Conservation (phyloP, 1,140 invertebrate species). For the Ostrea denselamellosa region DNA sequence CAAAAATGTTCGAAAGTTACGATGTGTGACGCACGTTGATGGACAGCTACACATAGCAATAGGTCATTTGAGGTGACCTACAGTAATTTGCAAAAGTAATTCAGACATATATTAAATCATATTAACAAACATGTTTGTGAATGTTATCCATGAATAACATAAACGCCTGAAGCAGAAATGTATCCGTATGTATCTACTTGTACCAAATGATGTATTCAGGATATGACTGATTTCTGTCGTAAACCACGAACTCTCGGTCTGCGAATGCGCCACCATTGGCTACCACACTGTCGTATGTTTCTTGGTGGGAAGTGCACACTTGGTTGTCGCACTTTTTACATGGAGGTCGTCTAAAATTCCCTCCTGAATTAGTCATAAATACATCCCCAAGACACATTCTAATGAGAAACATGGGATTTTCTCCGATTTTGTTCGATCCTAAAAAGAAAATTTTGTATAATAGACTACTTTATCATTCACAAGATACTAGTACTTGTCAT, state of each 20-base stretch:
- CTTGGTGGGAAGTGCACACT: slow-evolving; percentile 34
- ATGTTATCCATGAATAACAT: too few relatives aligned
- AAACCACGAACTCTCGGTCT: slow-evolving; percentile 49
- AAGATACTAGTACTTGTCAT: not conserved
- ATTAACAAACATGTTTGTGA: too few relatives aligned
- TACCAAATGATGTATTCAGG: slow-evolving; percentile 52
- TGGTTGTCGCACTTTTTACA: slow-evolving; percentile 21
- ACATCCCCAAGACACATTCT: slow-evolving; percentile 54
- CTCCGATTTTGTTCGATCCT: slow-evolving; percentile 3
- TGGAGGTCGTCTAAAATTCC: slow-evolving; percentile 40
- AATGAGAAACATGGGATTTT: slow-evolving; percentile 53
- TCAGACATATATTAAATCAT: too few relatives aligned
- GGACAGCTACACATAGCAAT: too few relatives aligned
- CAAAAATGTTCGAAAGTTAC: too few relatives aligned
- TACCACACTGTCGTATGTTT: slow-evolving; percentile 45
- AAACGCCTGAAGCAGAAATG: too few relatives aligned
- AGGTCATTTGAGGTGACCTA: too few relatives aligned
- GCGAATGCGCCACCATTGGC: slow-evolving; percentile 35
- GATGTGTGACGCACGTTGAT: too few relatives aligned
- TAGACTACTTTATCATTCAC: not conserved
- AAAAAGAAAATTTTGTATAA: not conserved
- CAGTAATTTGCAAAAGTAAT: too few relatives aligned
- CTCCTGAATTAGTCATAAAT: slow-evolving; percentile 31
- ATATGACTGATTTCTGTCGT: slow-evolving; percentile 47
- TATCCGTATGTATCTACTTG: not conserved